phyloP scores from a whole-genome alignment of 2,888 invertebrate species.

The Lasioglossum marginatum region DNA sequence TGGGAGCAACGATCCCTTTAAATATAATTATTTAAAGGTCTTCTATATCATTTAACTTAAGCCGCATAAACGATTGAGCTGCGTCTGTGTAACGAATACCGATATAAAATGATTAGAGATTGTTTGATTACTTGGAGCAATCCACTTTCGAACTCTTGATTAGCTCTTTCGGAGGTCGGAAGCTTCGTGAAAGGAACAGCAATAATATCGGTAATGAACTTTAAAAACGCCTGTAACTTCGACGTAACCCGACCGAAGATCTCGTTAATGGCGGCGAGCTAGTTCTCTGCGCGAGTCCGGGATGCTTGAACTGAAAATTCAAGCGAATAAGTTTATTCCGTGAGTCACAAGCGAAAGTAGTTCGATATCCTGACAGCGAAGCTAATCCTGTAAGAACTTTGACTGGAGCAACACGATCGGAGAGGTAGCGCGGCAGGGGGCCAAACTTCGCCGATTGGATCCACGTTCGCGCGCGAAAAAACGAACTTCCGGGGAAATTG shows the following conservation, averaged over 20 bases:
- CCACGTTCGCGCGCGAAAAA: conserved; percentile 3
- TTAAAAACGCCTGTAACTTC: conserved; percentile 11
- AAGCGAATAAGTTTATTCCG: conserved; percentile 40
- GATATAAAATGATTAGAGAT: background rate
- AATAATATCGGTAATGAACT: conserved; percentile 16
- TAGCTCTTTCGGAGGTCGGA: background rate
- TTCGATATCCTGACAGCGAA: conserved; percentile 35
- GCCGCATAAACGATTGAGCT: no score
- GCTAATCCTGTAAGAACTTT: conserved; percentile 56
- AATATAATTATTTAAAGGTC: no score
- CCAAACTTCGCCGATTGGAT: conserved; percentile 52
- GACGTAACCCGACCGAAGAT: background rate
- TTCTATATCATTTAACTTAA: no score
- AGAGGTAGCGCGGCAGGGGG: background rate
- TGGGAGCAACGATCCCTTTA: no score
- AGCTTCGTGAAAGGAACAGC: background rate
- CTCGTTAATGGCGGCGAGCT: conserved; percentile 9
- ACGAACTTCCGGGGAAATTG: conserved; percentile 28
- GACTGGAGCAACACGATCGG: conserved; percentile 41
- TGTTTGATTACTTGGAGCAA: background rate
- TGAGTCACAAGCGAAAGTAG: conserved; percentile 31
- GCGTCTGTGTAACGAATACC: background rate
- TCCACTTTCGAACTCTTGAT: background rate
- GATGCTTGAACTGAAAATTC: conserved; percentile 34
- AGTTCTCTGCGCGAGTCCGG: background rate